Conservation (phyloP, 2,888 invertebrate genomes). For the Bellardia pandia region DNA sequence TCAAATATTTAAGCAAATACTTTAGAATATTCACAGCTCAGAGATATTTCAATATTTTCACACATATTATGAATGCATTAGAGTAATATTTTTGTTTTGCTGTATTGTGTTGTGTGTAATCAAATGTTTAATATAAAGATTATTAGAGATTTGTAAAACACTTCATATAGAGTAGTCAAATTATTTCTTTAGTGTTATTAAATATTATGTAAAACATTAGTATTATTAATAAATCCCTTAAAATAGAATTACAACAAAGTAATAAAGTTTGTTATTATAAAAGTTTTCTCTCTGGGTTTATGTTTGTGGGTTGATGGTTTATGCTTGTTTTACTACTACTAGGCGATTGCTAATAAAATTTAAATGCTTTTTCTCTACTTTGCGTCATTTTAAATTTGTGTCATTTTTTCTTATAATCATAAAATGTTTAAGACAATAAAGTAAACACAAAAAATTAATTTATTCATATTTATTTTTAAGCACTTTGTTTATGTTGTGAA, state of each 20-base stretch:
- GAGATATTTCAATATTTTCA: conserved; percentile 50
- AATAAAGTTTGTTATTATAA: background rate
- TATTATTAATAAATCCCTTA: background rate
- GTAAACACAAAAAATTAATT: background rate
- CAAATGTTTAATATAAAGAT: conserved; percentile 20
- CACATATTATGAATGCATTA: conserved; percentile 28
- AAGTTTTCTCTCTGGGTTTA: background rate
- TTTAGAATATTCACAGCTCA: conserved; percentile 55
- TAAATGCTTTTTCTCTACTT: background rate
- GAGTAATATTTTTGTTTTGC: background rate
- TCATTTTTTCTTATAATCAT: background rate
- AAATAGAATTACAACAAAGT: background rate
- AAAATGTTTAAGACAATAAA: conserved; percentile 5
- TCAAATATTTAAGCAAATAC: conserved; percentile 34
- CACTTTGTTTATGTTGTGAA: background rate
- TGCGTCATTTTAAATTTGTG: conserved; percentile 13
- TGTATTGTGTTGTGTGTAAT: conserved; percentile 15
- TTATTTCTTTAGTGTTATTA: background rate
- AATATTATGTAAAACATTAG: background rate
- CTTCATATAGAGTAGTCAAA: background rate
- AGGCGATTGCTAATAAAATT: conserved; percentile 11
- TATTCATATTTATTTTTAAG: conserved; percentile 18
- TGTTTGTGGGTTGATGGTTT: background rate
- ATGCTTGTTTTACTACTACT: background rate
- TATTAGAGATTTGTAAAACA: background rate